phyloP scores from a whole-genome alignment of 2,888 invertebrate species.

The Drosophila pseudotakahashii region DNA sequence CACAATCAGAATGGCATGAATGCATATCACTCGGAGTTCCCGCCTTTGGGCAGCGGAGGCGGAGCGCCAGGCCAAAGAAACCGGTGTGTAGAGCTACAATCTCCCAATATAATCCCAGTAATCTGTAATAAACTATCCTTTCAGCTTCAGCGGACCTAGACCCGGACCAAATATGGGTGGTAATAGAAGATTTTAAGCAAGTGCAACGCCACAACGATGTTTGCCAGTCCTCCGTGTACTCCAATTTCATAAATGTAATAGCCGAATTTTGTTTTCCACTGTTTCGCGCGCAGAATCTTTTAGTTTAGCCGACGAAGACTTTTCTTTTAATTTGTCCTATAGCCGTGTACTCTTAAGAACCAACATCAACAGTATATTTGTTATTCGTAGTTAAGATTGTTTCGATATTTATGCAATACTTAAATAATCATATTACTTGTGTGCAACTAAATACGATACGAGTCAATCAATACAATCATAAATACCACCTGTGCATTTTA shows the following conservation, averaged over 20 bases:
- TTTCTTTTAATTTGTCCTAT: slow-evolving; percentile 21
- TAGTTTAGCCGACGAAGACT: slow-evolving; percentile 41
- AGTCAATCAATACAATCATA: slow-evolving; percentile 44
- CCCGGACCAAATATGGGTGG: slow-evolving; percentile 74
- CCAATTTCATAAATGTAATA: slow-evolving; percentile 44
- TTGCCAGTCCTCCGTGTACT: slow-evolving; percentile 33
- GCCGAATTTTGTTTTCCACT: slow-evolving; percentile 68
- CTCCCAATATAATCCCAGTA: neutral
- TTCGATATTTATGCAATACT: slow-evolving; percentile 55
- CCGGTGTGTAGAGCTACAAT: slow-evolving; percentile 63
- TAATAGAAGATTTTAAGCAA: slow-evolving; percentile 82
- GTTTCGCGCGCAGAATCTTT: slow-evolving; percentile 36
- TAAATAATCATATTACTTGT: slow-evolving; percentile 49
- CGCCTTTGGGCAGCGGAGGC: slow-evolving; percentile 69
- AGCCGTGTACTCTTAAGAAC: slow-evolving; percentile 49
- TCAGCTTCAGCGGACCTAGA: slow-evolving; percentile 80
- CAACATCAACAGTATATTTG: slow-evolving; percentile 66
- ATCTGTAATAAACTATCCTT: slow-evolving; percentile 22
- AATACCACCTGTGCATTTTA: slow-evolving; percentile 9
- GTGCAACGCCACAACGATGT: slow-evolving; percentile 14
- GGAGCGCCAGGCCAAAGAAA: slow-evolving; percentile 66
- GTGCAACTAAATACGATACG: slow-evolving; percentile 53
- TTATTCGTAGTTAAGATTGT: slow-evolving; percentile 62
- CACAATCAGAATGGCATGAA: slow-evolving; percentile 61
- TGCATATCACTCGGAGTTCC: slow-evolving; percentile 81